Evolutionary conservation across 2,888 invertebrate species (phyloP), one percentile per base, ranked within the genome.

Genomic region (Lepidochrysops patricia): DNA sequence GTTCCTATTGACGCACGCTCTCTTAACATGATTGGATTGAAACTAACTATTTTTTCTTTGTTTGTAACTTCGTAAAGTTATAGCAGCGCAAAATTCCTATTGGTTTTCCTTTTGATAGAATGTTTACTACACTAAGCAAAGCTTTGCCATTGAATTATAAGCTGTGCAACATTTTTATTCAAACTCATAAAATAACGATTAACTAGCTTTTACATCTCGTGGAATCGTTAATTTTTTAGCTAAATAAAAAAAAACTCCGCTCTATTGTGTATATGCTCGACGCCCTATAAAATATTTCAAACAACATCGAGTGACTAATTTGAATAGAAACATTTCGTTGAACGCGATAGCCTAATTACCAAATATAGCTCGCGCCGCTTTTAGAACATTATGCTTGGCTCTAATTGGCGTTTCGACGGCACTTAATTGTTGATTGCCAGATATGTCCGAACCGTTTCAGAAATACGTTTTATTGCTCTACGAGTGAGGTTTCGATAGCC

Each of bases 391-490:
- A 69, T 72, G 74, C 71, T 75, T 70, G 72, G 68, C 73, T 72
- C 79, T 85, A 84, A 84, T 84, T 82, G 77, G 74, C 71, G 77
- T 73, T 75, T 73, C 68, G 72, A 75, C 43, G 43, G 43, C 43
- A 72, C 74, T 70, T 82, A 79, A 83, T 81, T 76, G 76, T 67
- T 75, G 79, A 84, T 86, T 76, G 76, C 73, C 71, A 79, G 84
- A 83, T 82, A 82, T 73, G 76, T 76, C 70, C 71, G 71, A 74
- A 68, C 60, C 69, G 67, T 64, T 66, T 62, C 85, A 79, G 82
- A 86, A 87, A 87, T 86, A 84, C 78, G 79, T 74, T 81, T 82
- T 80, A 81, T 82, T 70, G 77, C 80, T 72, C 75, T 76, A 81
- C 85, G 87, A 84, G 83, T 83, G 80, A 79, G 76, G 76, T 77